Evolutionary conservation across 2,888 invertebrate species (phyloP).

Genomic region (Pristionchus maxplancki): DNA sequence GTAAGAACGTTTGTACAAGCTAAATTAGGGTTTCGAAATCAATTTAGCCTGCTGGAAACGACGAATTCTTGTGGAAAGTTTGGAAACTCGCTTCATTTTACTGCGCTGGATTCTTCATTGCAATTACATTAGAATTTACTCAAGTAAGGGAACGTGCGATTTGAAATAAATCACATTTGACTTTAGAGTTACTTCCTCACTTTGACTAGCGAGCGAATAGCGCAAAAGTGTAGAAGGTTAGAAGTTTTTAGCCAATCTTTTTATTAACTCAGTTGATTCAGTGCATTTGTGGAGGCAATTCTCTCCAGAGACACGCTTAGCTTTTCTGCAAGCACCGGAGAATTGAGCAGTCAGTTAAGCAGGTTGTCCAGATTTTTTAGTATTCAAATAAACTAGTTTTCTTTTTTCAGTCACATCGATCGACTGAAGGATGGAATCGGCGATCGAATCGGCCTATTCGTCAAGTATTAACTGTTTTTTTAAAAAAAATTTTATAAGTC

Average conservation of each 20-base stretch:
- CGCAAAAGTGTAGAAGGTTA: not conserved
- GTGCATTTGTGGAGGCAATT: not conserved
- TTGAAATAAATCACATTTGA: not conserved
- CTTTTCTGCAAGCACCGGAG: not conserved
- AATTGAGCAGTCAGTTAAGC: slow-evolving; percentile 5
- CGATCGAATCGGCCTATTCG: not conserved
- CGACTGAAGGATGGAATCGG: slow-evolving; percentile 4
- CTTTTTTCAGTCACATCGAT: not conserved
- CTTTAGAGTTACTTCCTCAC: not conserved
- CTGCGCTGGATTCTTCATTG: not conserved
- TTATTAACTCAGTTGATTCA: not conserved
- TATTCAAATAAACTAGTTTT: not conserved
- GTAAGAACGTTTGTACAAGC: not conserved
- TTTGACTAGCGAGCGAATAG: slow-evolving; percentile 1
- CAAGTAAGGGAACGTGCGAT: not conserved
- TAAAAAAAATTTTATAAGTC: not conserved
- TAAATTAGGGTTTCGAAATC: not conserved
- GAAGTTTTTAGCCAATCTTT: too few relatives aligned
- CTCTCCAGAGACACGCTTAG: not conserved
- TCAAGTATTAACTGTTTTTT: not conserved
- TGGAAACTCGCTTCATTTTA: not conserved
- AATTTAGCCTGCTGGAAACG: not conserved
- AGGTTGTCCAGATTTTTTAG: not conserved
- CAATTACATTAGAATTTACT: not conserved
- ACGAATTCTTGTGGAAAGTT: not conserved